Base-by-base conservation (phyloP, 2,888 invertebrate species). In the Pheosia gnoma region DNA sequence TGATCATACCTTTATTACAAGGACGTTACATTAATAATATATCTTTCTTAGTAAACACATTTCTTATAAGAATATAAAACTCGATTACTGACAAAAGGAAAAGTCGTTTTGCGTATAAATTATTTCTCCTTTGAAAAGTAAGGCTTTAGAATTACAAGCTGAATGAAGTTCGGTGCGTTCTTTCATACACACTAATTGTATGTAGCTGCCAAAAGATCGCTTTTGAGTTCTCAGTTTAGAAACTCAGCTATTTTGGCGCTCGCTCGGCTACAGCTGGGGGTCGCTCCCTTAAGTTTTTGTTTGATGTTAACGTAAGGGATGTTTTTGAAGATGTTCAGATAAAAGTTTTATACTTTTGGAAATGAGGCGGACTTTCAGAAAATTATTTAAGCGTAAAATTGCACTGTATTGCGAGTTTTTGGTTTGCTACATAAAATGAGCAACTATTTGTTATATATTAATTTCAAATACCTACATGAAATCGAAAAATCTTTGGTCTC, bases 291-390 rank as follows among this genome's bases (percentile, higher is more conserved):
- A 39, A 55, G 39, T 39, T 38, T 55, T 55, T 55, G 55, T 55
- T 55, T 55, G 55, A 55, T 55, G 55, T 55, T 55, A 37, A 5
- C n/a, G 36, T 55, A 39, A 39, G 7, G 55, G 7, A 55, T 55
- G 53, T 55, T 55, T 55, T n/a, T 39, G 38, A 55, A 55, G 38
- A 55, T 37, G n/a, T 25, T 53, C 53, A 11, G 37, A 37, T 37
- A 6, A 9, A 53, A 53, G 53, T 53, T 53, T 5, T 10, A 37
- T 11, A 25, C 8, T 9, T 5, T 25, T 9, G 8, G 51, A 25
- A 25, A 3, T 8, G 5, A 6, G 51, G 51, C 13, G 49, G 49
- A 8, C 3, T 4, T 51, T 51, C 3, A 25, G 5, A 6, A n/a
- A 9, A 13, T 49, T 49, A 9, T 49, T n/a, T 5, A 13, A 49